Conservation (phyloP, 92 coral and sea anemone genomes). For the Hydrozoanthus gracilis region DNA sequence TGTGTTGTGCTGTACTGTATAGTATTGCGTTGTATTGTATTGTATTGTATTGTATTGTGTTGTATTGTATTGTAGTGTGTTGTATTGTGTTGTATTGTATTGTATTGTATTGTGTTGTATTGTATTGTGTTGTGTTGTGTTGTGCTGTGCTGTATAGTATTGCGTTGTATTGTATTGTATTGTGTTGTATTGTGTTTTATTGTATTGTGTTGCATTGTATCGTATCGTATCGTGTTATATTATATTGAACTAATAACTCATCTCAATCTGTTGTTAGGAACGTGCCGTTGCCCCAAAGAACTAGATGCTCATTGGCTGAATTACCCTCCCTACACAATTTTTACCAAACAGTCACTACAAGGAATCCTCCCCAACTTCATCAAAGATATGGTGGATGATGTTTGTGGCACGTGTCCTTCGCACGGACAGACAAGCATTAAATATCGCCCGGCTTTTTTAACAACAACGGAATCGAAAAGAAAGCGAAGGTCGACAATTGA, state of each 20-base stretch:
- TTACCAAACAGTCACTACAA: conserved; percentile 8
- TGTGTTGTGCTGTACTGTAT: no score
- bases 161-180: no score
- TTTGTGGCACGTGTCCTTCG: conserved; percentile 57
- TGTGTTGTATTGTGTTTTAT: no score
- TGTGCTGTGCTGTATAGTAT: no score
- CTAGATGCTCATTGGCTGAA: conserved; percentile 61
- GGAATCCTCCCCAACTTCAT: conserved; percentile 68
- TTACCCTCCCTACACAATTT: conserved; percentile 62
- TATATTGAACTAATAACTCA: no score
- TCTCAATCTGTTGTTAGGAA: conserved; percentile 44
- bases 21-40: no score
- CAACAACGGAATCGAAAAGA: neutral
- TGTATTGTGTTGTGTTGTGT: no score
- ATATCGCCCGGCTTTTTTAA: neutral
- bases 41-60: no score
- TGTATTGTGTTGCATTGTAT: no score
- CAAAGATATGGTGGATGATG: conserved; percentile 29
- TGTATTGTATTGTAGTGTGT: no score
- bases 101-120: no score
- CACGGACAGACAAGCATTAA: conserved; percentile 19
- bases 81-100: no score
- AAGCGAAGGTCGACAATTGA: neutral
- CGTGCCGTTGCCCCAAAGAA: conserved; percentile 73
- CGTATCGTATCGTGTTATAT: neutral